A percentile compares a stretch with the other conserved stretches of the same genome.
Evolutionary conservation across 2,797 vertebrate species (phyloP).

Genomic region (Rhincodon typus): DNA sequence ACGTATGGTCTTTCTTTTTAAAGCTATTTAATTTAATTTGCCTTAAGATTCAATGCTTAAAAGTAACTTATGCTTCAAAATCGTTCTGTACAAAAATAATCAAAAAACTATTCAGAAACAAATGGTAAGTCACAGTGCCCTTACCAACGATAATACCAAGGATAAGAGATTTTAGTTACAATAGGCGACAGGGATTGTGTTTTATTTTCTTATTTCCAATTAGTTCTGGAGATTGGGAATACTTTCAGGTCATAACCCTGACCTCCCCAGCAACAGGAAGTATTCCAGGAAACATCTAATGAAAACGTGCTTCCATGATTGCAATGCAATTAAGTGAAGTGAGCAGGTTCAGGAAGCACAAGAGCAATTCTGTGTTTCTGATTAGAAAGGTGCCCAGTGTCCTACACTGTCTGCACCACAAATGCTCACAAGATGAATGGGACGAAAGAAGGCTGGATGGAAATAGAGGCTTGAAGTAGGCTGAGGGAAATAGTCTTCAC

Average conservation of each 20-base stretch:
- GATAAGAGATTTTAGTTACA: not conserved
- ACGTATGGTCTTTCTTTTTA: not conserved
- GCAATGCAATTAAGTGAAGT: not conserved
- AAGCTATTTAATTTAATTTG: not conserved
- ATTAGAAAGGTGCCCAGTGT: not conserved
- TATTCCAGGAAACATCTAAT: too few relatives aligned
- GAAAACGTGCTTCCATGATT: not conserved
- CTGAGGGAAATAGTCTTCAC: not conserved
- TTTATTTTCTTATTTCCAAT: not conserved
- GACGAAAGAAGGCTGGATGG: not conserved
- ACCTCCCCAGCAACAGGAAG: not conserved
- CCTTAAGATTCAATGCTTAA: not conserved
- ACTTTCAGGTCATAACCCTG: not conserved
- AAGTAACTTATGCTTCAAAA: not conserved
- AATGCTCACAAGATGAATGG: not conserved
- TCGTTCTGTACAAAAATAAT: not conserved
- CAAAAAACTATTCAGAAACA: not conserved
- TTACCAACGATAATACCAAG: not conserved
- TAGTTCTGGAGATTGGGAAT: not conserved
- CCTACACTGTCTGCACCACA: not conserved
- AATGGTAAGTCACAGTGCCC: not conserved
- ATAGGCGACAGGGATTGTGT: not conserved
- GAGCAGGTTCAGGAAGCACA: not conserved
- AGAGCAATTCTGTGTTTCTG: not conserved
- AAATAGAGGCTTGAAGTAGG: not conserved